Percentiles rank a stretch among this genome's conserved stretches.
Conservation (phyloP, 2,888 invertebrate species). For the Ophion slaviceki region DNA sequence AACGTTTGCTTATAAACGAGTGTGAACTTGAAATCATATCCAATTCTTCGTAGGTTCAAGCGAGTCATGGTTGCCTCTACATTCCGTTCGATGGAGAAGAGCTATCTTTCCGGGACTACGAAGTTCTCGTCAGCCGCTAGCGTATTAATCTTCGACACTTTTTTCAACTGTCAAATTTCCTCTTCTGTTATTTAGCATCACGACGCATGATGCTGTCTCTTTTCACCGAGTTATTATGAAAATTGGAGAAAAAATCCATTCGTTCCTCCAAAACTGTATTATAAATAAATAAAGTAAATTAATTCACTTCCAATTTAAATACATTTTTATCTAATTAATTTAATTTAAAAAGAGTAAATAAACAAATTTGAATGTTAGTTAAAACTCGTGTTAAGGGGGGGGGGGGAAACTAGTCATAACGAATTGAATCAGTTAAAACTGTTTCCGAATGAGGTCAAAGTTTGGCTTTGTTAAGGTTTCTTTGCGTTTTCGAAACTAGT, state of each 20-base stretch:
- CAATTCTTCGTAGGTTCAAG: slow-evolving; percentile 78
- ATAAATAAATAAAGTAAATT: too few species aligned
- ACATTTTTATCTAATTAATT: too few species aligned
- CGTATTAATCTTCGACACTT: background rate
- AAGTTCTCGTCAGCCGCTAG: slow-evolving; percentile 86
- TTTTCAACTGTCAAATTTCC: background rate
- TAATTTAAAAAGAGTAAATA: too few species aligned
- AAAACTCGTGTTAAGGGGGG: too few species aligned
- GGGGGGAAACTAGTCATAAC: too few species aligned
- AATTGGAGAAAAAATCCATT: background rate
- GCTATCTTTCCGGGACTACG: slow-evolving; percentile 87
- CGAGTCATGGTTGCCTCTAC: slow-evolving; percentile 82
- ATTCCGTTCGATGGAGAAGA: slow-evolving; percentile 87
- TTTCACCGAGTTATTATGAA: background rate
- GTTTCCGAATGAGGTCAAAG: too few species aligned
- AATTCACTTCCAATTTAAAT: too few species aligned
- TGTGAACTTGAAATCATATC: background rate
- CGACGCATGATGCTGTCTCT: background rate
- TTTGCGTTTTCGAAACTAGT: too few species aligned
- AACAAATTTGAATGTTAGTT: too few species aligned
- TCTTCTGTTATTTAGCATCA: background rate
- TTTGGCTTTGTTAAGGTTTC: too few species aligned
- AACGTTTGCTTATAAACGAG: background rate
- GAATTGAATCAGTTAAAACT: too few species aligned
- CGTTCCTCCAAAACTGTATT: background rate